Percentiles rank a stretch among this genome's conserved stretches.
These are phyloP conservation scores for Gyrodactylus bullatarudis DNA, from an alignment of 1,140 invertebrate species.

Conservation along the genomic window DNA sequence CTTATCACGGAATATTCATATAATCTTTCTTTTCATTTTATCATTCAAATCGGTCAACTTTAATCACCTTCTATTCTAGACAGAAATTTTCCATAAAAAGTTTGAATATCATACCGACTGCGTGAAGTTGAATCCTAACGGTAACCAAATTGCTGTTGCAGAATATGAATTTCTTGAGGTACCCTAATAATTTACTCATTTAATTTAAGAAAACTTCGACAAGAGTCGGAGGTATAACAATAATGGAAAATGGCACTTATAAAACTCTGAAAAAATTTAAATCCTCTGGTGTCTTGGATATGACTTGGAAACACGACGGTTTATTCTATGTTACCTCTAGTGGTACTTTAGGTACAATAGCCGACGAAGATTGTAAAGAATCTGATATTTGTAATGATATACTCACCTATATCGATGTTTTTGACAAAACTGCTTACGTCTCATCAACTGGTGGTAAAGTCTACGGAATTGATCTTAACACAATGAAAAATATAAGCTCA, in stretches of 20 bases:
- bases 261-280: not conserved
- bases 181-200: not conserved
- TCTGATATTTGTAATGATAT: not conserved
- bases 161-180: not conserved
- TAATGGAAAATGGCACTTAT: not conserved
- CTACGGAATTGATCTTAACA: not conserved
- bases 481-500: not conserved
- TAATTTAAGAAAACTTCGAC: not conserved
- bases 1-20: too few species aligned
- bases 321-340: not conserved
- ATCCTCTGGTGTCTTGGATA: not conserved
- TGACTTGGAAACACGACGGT: not conserved
- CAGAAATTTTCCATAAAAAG: not conserved
- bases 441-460: not conserved
- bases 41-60: too few species aligned
- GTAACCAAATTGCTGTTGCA: not conserved
- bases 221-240: not conserved
- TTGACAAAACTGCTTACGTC: not conserved
- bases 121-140: not conserved
- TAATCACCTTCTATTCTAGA: too few species aligned
- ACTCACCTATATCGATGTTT: not conserved
- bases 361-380: not conserved
- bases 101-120: not conserved
- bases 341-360: not conserved
- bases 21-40: too few species aligned